Percentiles rank a stretch among this genome's conserved stretches.
Evolutionary conservation across 2,888 invertebrate species (phyloP).

Genomic region (Muschampia plurimacula): DNA sequence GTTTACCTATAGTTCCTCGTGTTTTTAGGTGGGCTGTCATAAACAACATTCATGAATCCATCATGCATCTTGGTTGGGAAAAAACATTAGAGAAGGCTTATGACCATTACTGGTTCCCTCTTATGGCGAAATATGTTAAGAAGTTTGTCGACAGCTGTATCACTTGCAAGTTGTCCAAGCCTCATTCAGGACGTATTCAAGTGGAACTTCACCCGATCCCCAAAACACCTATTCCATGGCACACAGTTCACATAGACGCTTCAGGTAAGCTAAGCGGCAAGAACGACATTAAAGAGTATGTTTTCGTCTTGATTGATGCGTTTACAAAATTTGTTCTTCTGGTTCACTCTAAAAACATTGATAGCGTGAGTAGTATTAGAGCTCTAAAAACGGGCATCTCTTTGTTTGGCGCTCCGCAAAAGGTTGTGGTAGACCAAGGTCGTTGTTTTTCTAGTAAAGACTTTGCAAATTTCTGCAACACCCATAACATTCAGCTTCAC

Average conservation of each 20-base stretch:
- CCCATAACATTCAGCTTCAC: too few species aligned
- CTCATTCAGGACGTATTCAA: slow-evolving; percentile 44
- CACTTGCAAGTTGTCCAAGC: slow-evolving; percentile 52
- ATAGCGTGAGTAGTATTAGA: slow-evolving; percentile 25
- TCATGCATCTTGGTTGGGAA: slow-evolving; percentile 49
- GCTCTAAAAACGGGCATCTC: not conserved
- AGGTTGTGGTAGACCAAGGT: too few species aligned
- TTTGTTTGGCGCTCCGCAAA: too few species aligned
- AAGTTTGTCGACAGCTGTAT: slow-evolving; percentile 42
- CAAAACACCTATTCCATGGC: slow-evolving; percentile 44
- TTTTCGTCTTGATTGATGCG: not conserved
- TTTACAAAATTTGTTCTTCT: slow-evolving; percentile 33
- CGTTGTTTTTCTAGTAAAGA: too few species aligned
- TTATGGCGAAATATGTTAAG: not conserved
- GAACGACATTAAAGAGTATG: too few species aligned
- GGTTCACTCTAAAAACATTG: slow-evolving; percentile 20
- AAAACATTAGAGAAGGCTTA: slow-evolving; percentile 47
- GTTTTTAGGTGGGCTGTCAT: slow-evolving; percentile 9
- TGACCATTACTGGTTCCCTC: not conserved
- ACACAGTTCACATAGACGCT: slow-evolving; percentile 26
- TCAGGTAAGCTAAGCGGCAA: too few species aligned
- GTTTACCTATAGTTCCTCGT: too few species aligned
- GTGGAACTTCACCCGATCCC: too few species aligned
- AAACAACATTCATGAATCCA: slow-evolving; percentile 36
- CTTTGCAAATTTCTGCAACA: too few species aligned